Conservation (phyloP, 2,113 vertebrate species). For the Halcyon malimbica region DNA sequence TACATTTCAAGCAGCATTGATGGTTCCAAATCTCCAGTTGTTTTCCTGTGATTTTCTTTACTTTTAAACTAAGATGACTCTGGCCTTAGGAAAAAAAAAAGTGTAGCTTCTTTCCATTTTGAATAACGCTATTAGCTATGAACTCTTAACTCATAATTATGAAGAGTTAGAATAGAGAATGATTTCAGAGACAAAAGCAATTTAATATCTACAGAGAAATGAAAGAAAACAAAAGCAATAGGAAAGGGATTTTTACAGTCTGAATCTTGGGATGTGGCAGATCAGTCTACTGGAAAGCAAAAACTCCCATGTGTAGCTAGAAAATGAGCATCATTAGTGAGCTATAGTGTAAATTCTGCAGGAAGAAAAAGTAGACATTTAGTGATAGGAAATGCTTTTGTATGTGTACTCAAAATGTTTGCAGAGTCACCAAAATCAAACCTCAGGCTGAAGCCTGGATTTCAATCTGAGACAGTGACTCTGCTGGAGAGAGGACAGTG, state of each 20-base stretch:
- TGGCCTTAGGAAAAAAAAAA: neutral
- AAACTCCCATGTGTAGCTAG: neutral
- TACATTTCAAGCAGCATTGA: slow-evolving; percentile 20
- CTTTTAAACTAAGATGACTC: slow-evolving; percentile 10
- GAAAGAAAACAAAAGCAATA: slow-evolving; percentile 8
- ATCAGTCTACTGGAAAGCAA: neutral
- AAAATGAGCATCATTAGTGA: slow-evolving; percentile 31
- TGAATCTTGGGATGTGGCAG: neutral
- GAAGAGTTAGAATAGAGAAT: slow-evolving; percentile 63
- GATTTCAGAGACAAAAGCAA: slow-evolving; percentile 54
- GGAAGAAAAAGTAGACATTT: neutral
- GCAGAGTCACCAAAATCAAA: neutral
- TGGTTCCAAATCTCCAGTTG: slow-evolving; percentile 2
- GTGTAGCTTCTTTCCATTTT: slow-evolving; percentile 53
- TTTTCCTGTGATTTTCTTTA: slow-evolving; percentile 42
- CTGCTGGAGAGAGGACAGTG: too few relatives aligned
- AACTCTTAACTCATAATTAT: slow-evolving; percentile 48
- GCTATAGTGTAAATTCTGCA: slow-evolving; percentile 30
- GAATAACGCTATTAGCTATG: slow-evolving; percentile 60
- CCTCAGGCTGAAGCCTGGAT: neutral
- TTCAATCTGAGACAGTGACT: neutral
- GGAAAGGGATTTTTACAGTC: neutral
- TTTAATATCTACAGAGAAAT: slow-evolving; percentile 40
- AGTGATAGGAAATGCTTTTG: neutral
- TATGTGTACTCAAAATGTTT: neutral